Percentiles rank a stretch among this genome's conserved stretches.
Conservation (phyloP, 1,140 invertebrate species). For the Penaeus chinensis region DNA sequence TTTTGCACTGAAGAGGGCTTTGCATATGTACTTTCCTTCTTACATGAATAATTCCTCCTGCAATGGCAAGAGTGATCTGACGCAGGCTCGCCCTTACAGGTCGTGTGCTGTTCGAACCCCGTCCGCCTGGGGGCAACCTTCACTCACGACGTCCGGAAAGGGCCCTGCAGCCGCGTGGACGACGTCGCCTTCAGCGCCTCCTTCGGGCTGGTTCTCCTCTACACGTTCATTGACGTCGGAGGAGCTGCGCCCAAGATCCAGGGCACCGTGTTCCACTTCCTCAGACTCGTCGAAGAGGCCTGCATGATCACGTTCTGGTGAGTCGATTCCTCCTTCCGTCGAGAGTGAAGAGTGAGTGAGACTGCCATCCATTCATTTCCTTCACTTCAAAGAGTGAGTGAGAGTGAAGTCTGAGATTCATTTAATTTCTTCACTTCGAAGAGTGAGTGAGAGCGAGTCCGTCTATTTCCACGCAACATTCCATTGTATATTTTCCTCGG, state of each 20-base stretch:
- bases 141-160: conserved; percentile 19
- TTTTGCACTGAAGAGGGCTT: no score
- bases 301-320: conserved; percentile 41
- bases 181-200: conserved; percentile 46
- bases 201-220: conserved; percentile 45
- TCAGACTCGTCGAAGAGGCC: conserved; percentile 29
- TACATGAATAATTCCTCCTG: neutral
- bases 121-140: neutral
- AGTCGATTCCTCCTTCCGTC: neutral
- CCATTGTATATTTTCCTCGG: neutral
- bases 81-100: neutral
- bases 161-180: conserved; percentile 36
- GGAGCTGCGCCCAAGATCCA: conserved; percentile 13
- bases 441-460: no score
- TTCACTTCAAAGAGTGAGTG: no score
- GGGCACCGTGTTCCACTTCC: conserved; percentile 1
- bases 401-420: no score
- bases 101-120: conserved; percentile 27
- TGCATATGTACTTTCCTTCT: neutral
- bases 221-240: conserved; percentile 46
- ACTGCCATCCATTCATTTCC: no score
- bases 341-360: neutral
- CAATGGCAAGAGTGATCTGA: neutral
- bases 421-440: no score
- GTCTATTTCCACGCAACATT: no score